A percentile compares a stretch with the other conserved stretches of the same genome.
These are phyloP conservation scores for Chalcosyrphus nemorum DNA, from an alignment of 2,888 invertebrate species.

Conservation along the genomic window DNA sequence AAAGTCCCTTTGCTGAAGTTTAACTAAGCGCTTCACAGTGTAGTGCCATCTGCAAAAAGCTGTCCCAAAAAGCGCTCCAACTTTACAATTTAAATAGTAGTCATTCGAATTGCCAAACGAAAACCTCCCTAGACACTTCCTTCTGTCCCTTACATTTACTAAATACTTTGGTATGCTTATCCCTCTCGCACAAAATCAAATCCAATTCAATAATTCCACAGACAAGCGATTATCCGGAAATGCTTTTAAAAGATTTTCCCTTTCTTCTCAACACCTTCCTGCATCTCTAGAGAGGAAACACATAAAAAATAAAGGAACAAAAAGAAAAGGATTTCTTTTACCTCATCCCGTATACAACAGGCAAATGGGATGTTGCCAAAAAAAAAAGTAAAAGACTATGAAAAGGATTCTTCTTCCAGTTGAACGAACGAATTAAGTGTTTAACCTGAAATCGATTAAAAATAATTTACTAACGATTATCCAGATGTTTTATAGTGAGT, in stretches of 20 bases:
- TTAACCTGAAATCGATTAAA: slow-evolving; percentile 72
- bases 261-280: slow-evolving; percentile 47
- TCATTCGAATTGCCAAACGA: background rate
- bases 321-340: slow-evolving; percentile 41
- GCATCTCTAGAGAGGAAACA: background rate
- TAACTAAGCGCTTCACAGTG: no score
- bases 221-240: slow-evolving; percentile 66
- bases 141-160: background rate
- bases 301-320: background rate
- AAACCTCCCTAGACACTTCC: background rate
- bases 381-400: slow-evolving; percentile 5
- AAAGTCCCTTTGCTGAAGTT: no score
- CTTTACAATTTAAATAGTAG: background rate
- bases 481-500: slow-evolving; percentile 10
- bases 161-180: background rate
- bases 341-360: slow-evolving; percentile 12
- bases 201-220: slow-evolving; percentile 68
- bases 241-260: slow-evolving; percentile 62
- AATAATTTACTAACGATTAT: slow-evolving; percentile 72
- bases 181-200: slow-evolving; percentile 52
- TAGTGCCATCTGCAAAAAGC: no score
- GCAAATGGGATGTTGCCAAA: slow-evolving; percentile 57
- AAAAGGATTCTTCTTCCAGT: slow-evolving; percentile 54
- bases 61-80: background rate
- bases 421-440: slow-evolving; percentile 64